Base-by-base conservation (phyloP, 1,140 invertebrate genomes). In the Akabosia matsudoensis region DNA sequence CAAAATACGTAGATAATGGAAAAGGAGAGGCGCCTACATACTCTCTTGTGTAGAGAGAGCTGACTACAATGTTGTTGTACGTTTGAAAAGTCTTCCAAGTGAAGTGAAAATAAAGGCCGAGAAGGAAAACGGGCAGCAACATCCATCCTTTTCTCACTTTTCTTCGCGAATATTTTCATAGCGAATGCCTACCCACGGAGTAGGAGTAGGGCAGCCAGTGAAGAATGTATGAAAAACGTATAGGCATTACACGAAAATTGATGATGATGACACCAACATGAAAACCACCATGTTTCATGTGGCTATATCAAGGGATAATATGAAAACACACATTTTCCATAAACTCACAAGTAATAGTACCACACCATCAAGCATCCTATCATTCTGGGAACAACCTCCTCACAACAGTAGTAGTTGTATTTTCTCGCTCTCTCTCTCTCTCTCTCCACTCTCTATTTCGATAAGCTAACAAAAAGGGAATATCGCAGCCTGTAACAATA, bases 121-220 rank as follows among this genome's bases (percentile, higher is more conserved):
- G 54, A 61, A 61, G 24, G 54, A 61, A 61, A 24, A 61, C 24
- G 54, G 54, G 54, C 13, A 61, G 54, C 14, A 61, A 61, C 24
- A 61, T 61, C 24, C 54, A 61, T 61, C 54, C 54, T 61, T 22
- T 24, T 61, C 54, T 61, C 7, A 16, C 54, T 61, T 45, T 61
- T 61, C 54, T 22, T 61, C 54, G 54, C 54, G 37, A 45, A 45
- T 45, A 45, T 45, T 45, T 45, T 45, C 37, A 45, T 45, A 45
- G 37, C 37, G 18, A 7, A 45, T 45, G 37, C 37, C 18, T 45
- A 10, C 7, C 37, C 37, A 10, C n/a, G n/a, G n/a, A n/a, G n/a
- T n/a, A n/a, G n/a, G n/a, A n/a, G n/a, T n/a, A 10, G 7, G 37
- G 7, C 37, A 45, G 7, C 7, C 37, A 45, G 7, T 7, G 7